phyloP scores from a whole-genome alignment of 2,113 vertebrate genomes.

The Hemiscyllium ocellatum region DNA sequence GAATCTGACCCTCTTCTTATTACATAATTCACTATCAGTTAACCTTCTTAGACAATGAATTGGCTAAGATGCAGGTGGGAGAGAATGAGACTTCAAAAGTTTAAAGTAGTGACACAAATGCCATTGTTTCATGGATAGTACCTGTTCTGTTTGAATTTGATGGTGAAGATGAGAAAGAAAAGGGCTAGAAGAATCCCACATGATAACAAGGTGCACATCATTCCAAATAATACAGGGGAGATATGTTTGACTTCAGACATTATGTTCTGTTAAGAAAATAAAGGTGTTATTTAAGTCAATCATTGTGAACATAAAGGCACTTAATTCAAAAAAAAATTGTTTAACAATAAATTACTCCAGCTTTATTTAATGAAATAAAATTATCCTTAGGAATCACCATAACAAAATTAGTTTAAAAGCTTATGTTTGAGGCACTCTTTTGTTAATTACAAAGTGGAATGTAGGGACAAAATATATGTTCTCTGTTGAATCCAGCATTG shows the following conservation, averaged over 20 bases:
- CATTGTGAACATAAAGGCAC: neutral
- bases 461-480: neutral
- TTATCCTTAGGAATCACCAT: neutral
- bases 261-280: slow-evolving; percentile 4
- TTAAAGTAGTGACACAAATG: neutral
- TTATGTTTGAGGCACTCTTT: neutral
- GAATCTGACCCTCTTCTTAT: neutral
- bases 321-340: neutral
- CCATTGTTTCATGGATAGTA: slow-evolving; percentile 46
- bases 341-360: neutral
- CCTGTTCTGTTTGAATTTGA: slow-evolving; percentile 91
- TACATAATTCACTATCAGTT: neutral
- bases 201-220: slow-evolving; percentile 79
- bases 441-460: neutral
- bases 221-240: slow-evolving; percentile 63
- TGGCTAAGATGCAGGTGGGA: neutral
- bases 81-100: neutral
- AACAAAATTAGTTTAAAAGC: neutral
- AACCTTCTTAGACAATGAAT: neutral
- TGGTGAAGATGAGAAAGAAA: slow-evolving; percentile 80
- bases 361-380: neutral
- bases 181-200: slow-evolving; percentile 73
- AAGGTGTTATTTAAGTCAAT: neutral
- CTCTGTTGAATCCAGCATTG: neutral
- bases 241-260: neutral